phyloP scores from a whole-genome alignment of 2,888 invertebrate genomes.

The Mermis nigrescens region DNA sequence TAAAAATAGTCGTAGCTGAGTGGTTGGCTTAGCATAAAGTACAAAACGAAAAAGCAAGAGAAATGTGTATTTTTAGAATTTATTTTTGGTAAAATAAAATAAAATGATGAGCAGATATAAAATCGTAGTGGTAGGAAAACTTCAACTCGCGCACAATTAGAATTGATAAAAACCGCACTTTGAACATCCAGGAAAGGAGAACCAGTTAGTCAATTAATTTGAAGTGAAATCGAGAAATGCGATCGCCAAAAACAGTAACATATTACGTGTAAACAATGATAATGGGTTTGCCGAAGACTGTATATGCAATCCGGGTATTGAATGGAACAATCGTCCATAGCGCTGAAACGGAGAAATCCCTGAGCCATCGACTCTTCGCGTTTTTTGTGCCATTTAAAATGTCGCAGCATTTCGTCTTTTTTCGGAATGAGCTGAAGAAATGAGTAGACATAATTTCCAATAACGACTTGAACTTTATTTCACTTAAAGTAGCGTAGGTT shows the following conservation, averaged over 20 bases:
- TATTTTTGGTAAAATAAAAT: no score
- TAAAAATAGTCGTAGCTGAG: no score
- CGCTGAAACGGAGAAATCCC: constrained; percentile 81
- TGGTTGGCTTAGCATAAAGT: no score
- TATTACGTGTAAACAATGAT: constrained; percentile 84
- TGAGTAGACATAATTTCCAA: constrained; percentile 4
- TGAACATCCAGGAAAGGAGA: not conserved
- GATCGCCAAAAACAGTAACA: no score
- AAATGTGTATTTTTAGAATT: no score
- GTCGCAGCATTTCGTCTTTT: constrained; percentile 94
- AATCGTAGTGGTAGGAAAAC: no score
- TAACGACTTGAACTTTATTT: constrained; percentile 1
- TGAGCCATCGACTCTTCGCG: constrained; percentile 84
- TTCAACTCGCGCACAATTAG: not conserved
- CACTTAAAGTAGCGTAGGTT: no score
- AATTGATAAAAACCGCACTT: not conserved
- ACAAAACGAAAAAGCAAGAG: no score
- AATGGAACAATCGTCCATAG: constrained; percentile 77
- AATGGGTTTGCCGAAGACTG: constrained; percentile 81
- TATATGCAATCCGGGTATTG: constrained; percentile 65
- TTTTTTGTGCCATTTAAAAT: constrained; percentile 98
- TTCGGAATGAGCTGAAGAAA: constrained; percentile 59
- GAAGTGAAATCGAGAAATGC: no score
- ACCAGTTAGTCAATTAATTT: not conserved
- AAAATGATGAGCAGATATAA: no score